Conservation (phyloP, 1,140 invertebrate species). For the Glossosoma conforme region DNA sequence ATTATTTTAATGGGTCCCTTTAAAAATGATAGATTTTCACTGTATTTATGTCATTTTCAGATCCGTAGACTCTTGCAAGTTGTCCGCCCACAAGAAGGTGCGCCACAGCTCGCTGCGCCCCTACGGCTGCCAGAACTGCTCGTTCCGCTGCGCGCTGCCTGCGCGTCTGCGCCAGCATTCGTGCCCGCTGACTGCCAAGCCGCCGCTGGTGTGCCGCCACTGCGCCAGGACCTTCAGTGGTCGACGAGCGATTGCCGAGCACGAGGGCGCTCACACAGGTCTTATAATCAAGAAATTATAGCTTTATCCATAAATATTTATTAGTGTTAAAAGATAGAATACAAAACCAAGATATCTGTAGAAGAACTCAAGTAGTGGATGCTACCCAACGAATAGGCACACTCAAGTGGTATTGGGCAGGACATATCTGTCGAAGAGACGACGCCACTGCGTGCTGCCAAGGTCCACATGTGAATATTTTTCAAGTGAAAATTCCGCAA, state of each 20-base stretch:
- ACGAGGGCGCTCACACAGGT: conserved; percentile 17
- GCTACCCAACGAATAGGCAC: too few species aligned
- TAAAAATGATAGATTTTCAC: neutral
- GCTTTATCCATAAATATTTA: too few species aligned
- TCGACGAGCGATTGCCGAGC: conserved; percentile 3
- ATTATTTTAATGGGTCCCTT: neutral
- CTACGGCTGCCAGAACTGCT: conserved; percentile 8
- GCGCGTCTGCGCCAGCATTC: conserved; percentile 4
- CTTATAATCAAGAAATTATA: too few species aligned
- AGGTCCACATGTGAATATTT: too few species aligned
- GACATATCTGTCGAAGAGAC: too few species aligned
- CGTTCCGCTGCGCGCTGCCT: conserved; percentile 6
- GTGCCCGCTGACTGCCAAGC: neutral
- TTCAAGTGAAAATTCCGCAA: too few species aligned
- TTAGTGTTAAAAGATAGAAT: too few species aligned
- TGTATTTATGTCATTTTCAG: conserved; percentile 1
- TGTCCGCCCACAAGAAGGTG: conserved; percentile 16
- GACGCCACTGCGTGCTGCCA: too few species aligned
- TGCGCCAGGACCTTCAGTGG: neutral
- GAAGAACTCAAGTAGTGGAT: too few species aligned
- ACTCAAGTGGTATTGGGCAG: too few species aligned
- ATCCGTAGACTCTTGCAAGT: conserved; percentile 25
- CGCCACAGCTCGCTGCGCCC: conserved; percentile 7
- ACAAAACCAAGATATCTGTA: too few species aligned
- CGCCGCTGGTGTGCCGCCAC: conserved; percentile 8